Percentiles rank a stretch among this genome's conserved stretches.
Conservation (phyloP, 23 tunicate species). For the Halocynthia roretzi region DNA sequence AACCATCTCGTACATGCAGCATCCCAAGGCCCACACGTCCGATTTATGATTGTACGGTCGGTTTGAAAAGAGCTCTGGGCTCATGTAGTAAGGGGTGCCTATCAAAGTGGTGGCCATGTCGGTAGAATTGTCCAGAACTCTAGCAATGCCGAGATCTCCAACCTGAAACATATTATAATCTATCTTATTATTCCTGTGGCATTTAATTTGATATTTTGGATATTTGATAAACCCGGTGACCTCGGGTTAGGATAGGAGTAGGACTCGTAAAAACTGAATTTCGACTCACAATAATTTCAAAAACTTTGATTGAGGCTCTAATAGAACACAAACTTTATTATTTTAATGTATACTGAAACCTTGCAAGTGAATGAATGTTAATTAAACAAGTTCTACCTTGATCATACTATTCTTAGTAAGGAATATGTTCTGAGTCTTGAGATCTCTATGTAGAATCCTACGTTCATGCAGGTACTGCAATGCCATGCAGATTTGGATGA, state of each 20-base stretch:
- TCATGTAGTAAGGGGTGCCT: slow-evolving; percentile 99
- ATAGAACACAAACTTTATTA: not conserved
- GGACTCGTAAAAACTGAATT: too few relatives aligned
- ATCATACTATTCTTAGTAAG: slow-evolving; percentile 92
- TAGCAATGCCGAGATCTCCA: slow-evolving; percentile 88
- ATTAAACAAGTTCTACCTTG: slow-evolving; percentile 39
- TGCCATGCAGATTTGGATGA: slow-evolving; percentile 99
- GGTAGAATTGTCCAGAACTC: slow-evolving; percentile 68
- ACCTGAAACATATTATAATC: slow-evolving; percentile 28
- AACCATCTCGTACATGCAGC: slow-evolving; percentile 97
- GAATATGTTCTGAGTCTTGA: slow-evolving; percentile 98
- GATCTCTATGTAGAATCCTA: slow-evolving; percentile 90
- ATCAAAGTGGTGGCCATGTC: slow-evolving; percentile 97
- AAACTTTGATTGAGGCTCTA: not conserved
- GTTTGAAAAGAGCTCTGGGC: slow-evolving; percentile 95
- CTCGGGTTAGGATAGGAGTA: not conserved
- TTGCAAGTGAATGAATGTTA: not conserved
- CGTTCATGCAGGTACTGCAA: slow-evolving; percentile 89
- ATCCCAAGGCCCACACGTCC: slow-evolving; percentile 99
- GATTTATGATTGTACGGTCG: slow-evolving; percentile 92
- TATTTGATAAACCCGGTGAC: not conserved
- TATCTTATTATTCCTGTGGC: not conserved
- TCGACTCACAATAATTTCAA: not conserved
- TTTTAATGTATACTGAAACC: not conserved
- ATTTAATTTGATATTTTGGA: not conserved